Conservation (phyloP, 2,797 vertebrate genomes). For the Pantherophis vulpinus region DNA sequence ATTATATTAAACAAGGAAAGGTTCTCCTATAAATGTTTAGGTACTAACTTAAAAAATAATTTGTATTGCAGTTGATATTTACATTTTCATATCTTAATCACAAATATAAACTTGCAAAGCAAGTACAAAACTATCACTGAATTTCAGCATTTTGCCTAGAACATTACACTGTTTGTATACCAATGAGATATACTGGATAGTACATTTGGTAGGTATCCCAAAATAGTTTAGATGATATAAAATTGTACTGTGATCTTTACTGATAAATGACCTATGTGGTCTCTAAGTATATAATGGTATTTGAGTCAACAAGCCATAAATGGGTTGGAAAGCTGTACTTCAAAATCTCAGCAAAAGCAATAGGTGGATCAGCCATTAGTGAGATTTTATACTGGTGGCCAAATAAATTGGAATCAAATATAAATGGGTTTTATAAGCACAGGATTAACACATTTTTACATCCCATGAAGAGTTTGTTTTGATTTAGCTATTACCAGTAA, state of each 20-base stretch:
- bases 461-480: slow-evolving; percentile 28
- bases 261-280: slow-evolving; percentile 9
- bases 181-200: not conserved
- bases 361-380: not conserved
- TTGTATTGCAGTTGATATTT: not conserved
- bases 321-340: slow-evolving; percentile 5
- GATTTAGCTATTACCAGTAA: not conserved
- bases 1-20: not conserved
- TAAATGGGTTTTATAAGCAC: slow-evolving; percentile 1
- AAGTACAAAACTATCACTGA: not conserved
- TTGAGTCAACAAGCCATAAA: not conserved
- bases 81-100: not conserved
- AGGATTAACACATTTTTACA: slow-evolving; percentile 21
- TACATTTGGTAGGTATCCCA: not conserved
- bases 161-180: not conserved
- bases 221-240: not conserved
- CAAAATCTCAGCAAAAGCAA: not conserved
- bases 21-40: not conserved
- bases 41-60: not conserved
- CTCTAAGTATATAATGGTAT: not conserved
- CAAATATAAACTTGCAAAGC: not conserved
- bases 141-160: not conserved
- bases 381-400: slow-evolving; percentile 24
- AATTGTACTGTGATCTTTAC: not conserved
- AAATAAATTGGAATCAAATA: slow-evolving; percentile 13